phyloP scores from a whole-genome alignment of 2,888 invertebrate genomes.

The Stomorhina lunata region DNA sequence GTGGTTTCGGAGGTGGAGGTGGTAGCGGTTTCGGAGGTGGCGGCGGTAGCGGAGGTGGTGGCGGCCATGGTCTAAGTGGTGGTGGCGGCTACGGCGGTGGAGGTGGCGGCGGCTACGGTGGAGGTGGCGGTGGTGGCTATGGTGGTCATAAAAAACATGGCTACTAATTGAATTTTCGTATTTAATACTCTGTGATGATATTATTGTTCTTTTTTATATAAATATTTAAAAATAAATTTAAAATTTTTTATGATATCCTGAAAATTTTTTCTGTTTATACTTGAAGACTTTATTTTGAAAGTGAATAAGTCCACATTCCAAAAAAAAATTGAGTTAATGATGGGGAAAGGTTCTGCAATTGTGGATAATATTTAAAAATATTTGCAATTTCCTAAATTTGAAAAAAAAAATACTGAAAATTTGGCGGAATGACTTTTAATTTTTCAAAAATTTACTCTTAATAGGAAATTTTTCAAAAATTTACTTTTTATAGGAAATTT shows the following conservation, averaged over 20 bases:
- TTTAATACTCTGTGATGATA: conserved; percentile 46
- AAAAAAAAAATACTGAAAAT: no score
- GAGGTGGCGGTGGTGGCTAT: conserved; percentile 12
- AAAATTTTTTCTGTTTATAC: no score
- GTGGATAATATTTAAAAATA: no score
- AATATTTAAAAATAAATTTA: not conserved
- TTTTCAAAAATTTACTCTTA: no score
- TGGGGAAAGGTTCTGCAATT: no score
- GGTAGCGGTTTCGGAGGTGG: conserved; percentile 35
- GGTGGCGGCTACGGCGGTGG: conserved; percentile 36
- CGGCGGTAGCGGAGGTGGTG: conserved; percentile 1
- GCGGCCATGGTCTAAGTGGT: conserved; percentile 26
- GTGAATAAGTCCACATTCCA: no score
- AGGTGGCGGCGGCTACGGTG: conserved; percentile 39
- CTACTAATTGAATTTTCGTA: conserved; percentile 40
- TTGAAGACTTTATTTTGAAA: no score
- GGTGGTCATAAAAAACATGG: conserved; percentile 62
- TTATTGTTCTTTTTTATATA: conserved; percentile 8
- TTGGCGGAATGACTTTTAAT: no score
- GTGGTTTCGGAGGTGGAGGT: conserved; percentile 31
- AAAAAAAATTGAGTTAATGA: no score
- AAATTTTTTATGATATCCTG: not conserved
- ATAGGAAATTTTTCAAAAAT: no score
- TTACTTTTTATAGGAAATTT: no score
- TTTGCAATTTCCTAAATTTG: no score